A percentile compares a stretch with the other conserved stretches of the same genome.
These are phyloP conservation scores for Turritopsis rubra DNA, from an alignment of 30 jellyfish, hydroid and myxozoan genomes.

Conservation along the genomic window DNA sequence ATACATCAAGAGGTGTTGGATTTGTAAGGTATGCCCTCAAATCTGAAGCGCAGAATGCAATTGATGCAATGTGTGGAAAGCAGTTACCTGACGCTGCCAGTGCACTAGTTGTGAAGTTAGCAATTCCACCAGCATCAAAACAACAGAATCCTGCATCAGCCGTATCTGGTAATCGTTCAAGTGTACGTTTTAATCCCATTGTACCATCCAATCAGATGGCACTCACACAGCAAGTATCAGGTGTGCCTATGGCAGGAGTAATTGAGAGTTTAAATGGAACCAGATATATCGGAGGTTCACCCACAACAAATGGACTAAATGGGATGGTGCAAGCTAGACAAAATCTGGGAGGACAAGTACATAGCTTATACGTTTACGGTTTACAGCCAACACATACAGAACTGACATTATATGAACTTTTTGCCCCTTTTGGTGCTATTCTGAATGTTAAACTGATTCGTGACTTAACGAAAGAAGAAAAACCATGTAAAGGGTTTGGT, in stretches of 20 bases:
- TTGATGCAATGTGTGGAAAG: constrained; percentile 87
- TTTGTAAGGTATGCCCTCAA: constrained; percentile 83
- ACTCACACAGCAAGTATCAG: constrained; percentile 12
- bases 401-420: constrained; percentile 72
- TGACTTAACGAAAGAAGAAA: constrained; percentile 77
- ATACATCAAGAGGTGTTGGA: constrained; percentile 90
- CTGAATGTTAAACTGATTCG: constrained; percentile 85
- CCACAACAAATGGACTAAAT: neutral
- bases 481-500: constrained; percentile 97
- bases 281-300: neutral
- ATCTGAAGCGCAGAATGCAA: constrained; percentile 90
- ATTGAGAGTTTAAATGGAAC: neutral
- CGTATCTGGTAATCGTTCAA: constrained; percentile 31
- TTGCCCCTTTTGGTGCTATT: constrained; percentile 98
- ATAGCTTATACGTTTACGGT: constrained; percentile 74
- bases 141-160: constrained; percentile 47
- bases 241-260: neutral
- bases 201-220: constrained; percentile 31
- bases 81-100: constrained; percentile 36
- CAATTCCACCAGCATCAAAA: constrained; percentile 97
- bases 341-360: neutral
- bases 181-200: constrained; percentile 72
- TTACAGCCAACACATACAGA: constrained; percentile 88
- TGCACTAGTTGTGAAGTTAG: constrained; percentile 80
- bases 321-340: neutral